phyloP scores from a whole-genome alignment of 2,113 vertebrate genomes.

The Scophthalmus maximus region DNA sequence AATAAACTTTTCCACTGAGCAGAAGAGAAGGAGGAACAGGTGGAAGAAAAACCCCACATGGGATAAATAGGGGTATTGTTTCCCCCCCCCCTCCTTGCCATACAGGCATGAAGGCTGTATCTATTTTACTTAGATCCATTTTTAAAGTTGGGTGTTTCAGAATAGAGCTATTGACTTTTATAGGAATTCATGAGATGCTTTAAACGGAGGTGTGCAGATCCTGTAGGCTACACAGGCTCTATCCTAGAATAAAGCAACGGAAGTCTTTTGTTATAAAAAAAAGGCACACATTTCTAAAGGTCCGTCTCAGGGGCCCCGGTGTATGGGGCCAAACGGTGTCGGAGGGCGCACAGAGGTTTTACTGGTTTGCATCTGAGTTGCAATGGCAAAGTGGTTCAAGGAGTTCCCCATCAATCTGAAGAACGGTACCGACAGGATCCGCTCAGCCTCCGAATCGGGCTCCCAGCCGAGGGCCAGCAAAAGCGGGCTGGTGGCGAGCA shows the following conservation, averaged over 20 bases:
- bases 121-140: background rate
- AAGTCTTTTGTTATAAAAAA: constrained; percentile 74
- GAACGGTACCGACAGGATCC: constrained; percentile 86
- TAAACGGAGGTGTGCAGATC: constrained; percentile 38
- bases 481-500: constrained; percentile 72
- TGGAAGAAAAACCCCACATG: constrained; percentile 62
- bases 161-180: constrained; percentile 2
- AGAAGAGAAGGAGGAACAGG: constrained; percentile 34
- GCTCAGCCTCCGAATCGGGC: constrained; percentile 74
- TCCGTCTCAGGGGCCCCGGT: constrained; percentile 68
- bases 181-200: constrained; percentile 39
- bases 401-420: constrained; percentile 90
- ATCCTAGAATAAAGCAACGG: constrained; percentile 68
- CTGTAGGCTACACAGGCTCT: constrained; percentile 26
- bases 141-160: background rate
- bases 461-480: constrained; percentile 69
- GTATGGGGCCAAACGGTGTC: constrained; percentile 66
- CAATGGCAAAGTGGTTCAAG: constrained; percentile 94
- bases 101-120: constrained; percentile 1
- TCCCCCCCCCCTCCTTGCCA: background rate
- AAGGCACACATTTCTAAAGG: constrained; percentile 65
- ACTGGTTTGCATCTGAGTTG: constrained; percentile 44
- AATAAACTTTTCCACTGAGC: constrained; percentile 35
- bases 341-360: constrained; percentile 17
- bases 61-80: constrained; percentile 56